Conservation (phyloP, 2,888 invertebrate species). For the Leucoma salicis region DNA sequence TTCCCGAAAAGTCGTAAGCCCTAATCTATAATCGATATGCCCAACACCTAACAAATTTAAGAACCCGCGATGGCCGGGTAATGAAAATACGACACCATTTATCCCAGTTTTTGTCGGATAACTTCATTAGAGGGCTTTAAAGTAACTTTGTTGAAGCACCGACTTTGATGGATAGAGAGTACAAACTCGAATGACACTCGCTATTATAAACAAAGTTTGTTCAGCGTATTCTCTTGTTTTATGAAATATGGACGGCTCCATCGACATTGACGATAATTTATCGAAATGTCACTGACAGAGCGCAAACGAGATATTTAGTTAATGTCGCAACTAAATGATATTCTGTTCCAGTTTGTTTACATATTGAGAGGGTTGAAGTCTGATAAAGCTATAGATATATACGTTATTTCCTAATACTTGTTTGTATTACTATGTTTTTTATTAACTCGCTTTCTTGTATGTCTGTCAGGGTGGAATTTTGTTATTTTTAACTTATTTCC, state of each 20-base stretch:
- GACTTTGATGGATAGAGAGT: conserved; percentile 52
- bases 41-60: conserved; percentile 36
- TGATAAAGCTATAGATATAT: too few relatives aligned
- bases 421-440: too few relatives aligned
- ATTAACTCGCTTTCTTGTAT: too few relatives aligned
- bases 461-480: too few relatives aligned
- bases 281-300: conserved; percentile 61
- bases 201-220: conserved; percentile 46
- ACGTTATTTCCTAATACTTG: too few relatives aligned
- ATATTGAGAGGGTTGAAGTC: conserved; percentile 13
- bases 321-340: conserved; percentile 23
- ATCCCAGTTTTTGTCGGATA: conserved; percentile 36
- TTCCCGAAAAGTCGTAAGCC: too few relatives aligned
- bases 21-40: conserved; percentile 45
- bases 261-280: conserved; percentile 71
- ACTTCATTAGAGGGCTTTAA: conserved; percentile 37
- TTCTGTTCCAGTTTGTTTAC: conserved; percentile 22
- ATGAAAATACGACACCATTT: conserved; percentile 36
- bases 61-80: conserved; percentile 21
- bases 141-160: conserved; percentile 39
- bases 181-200: conserved; percentile 34
- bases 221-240: conserved; percentile 61
- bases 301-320: conserved; percentile 32
- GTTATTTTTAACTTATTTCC: too few relatives aligned
- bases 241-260: conserved; percentile 67